phyloP scores from a whole-genome alignment of 2,888 invertebrate genomes.

The Hypomecis punctinalis region DNA sequence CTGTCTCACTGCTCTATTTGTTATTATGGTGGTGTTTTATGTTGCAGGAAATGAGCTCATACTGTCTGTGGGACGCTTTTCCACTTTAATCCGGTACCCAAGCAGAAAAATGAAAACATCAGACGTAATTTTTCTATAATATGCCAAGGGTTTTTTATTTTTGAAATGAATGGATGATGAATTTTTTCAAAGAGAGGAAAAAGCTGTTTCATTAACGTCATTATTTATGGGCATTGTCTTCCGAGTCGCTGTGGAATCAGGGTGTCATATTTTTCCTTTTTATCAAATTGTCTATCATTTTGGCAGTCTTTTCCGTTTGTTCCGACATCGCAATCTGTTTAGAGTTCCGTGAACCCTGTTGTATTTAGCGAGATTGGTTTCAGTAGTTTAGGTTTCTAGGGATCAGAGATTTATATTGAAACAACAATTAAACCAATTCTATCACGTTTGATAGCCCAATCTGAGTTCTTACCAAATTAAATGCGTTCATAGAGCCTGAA shows the following conservation, averaged over 20 bases:
- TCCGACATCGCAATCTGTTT: conserved; percentile 16
- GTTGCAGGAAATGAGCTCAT: conserved; percentile 68
- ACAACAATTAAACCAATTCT: background rate
- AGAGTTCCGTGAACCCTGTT: conserved; percentile 3
- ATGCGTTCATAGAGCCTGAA: conserved; percentile 7
- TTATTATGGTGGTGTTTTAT: conserved; percentile 66
- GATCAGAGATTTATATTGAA: background rate
- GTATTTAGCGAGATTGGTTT: background rate
- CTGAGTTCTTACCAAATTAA: background rate
- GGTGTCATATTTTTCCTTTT: conserved; percentile 36
- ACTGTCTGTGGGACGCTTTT: conserved; percentile 58
- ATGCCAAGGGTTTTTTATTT: conserved; percentile 42
- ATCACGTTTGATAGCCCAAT: background rate
- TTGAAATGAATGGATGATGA: conserved; percentile 39
- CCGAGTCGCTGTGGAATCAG: conserved; percentile 31
- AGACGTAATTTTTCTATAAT: conserved; percentile 42
- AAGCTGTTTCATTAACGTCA: conserved; percentile 35
- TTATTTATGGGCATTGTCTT: conserved; percentile 38
- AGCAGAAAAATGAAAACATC: conserved; percentile 53
- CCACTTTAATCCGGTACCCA: conserved; percentile 57
- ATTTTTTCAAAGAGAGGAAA: conserved; percentile 37
- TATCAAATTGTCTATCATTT: conserved; percentile 37
- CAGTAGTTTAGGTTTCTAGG: background rate
- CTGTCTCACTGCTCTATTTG: conserved; percentile 68
- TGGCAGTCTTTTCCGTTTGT: conserved; percentile 19